Conservation (phyloP, 2,797 vertebrate species). For the Malacoraja senta region DNA sequence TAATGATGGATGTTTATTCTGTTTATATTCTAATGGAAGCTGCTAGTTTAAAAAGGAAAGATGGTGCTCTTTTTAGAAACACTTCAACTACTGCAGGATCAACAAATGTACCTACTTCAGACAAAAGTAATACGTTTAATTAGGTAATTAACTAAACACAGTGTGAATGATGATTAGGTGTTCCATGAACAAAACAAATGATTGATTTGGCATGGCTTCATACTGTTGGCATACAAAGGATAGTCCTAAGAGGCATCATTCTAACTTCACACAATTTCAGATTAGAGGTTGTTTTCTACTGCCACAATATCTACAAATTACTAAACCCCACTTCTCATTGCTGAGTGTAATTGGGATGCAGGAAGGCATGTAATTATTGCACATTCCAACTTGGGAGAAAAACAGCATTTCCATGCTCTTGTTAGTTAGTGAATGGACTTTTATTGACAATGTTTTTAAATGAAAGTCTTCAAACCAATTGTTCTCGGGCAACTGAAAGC, state of each 20-base stretch:
- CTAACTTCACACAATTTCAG: background rate
- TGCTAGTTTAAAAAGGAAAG: background rate
- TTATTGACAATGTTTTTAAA: background rate
- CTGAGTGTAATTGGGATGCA: background rate
- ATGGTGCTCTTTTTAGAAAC: background rate
- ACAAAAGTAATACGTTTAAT: conserved; percentile 32
- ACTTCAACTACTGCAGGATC: background rate
- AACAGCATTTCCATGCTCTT: background rate
- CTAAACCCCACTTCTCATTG: background rate
- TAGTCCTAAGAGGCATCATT: conserved; percentile 30
- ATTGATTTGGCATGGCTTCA: conserved; percentile 27
- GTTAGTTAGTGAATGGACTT: background rate
- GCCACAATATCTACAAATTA: background rate
- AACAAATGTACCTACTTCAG: conserved; percentile 14
- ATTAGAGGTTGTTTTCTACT: background rate
- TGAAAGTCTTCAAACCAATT: background rate
- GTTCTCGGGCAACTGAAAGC: no score
- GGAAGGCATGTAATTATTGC: background rate
- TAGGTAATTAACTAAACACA: conserved; percentile 24
- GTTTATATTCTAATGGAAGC: background rate
- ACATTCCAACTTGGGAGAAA: background rate
- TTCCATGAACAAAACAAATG: conserved; percentile 31
- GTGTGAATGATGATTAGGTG: conserved; percentile 23
- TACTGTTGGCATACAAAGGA: conserved; percentile 1
- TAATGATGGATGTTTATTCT: background rate